These are phyloP conservation scores for Teleogryllus occipitalis DNA, from an alignment of 1,140 invertebrate genomes.

Conservation along the genomic window DNA sequence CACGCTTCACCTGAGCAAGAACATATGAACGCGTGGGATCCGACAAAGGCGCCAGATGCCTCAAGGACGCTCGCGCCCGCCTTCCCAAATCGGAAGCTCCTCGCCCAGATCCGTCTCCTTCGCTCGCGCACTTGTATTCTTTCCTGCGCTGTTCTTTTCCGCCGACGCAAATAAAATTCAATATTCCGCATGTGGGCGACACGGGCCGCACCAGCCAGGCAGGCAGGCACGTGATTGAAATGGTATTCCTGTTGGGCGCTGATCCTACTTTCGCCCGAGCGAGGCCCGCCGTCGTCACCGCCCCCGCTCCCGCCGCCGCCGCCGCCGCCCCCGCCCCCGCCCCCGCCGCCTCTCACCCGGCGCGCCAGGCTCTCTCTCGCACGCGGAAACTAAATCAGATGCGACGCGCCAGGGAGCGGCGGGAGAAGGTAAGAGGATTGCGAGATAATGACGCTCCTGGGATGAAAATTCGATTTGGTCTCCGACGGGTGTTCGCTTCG, in stretches of 20 bases:
- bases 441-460: neutral
- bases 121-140: neutral
- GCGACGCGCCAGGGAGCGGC: neutral
- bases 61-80: neutral
- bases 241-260: neutral
- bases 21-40: no score
- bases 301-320: no score
- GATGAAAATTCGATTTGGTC: neutral
- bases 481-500: neutral
- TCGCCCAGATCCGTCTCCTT: no score
- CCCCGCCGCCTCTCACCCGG: neutral
- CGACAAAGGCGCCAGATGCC: no score
- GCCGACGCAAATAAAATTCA: neutral
- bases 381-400: neutral
- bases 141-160: neutral
- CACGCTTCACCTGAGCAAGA: no score
- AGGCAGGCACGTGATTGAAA: neutral
- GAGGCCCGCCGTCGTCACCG: no score
- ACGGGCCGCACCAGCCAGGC: neutral
- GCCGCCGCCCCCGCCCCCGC: no score
- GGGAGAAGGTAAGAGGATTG: slow-evolving; percentile 3
- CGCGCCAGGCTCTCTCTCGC: neutral
- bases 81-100: no score
- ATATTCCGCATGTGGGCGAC: neutral
- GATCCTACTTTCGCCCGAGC: neutral